Percentiles rank a stretch among this genome's conserved stretches.
Conservation (phyloP, 2,888 invertebrate genomes). For the Amaurobius ferox region DNA sequence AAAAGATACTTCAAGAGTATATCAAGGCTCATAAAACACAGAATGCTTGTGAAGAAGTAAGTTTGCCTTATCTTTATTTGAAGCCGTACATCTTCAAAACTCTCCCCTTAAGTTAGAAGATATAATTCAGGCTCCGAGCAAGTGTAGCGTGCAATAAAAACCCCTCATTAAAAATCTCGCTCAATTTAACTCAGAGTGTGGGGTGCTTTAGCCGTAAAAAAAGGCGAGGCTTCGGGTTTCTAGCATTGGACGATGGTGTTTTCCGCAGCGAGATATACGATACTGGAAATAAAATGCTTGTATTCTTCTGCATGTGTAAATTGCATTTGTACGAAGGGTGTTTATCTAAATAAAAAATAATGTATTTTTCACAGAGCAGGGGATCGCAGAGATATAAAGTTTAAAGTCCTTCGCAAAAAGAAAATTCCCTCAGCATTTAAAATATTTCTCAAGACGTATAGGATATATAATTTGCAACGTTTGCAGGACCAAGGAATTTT, state of each 20-base stretch:
- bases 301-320: background rate
- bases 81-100: conserved; percentile 23
- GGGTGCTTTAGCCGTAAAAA: background rate
- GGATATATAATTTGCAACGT: too few relatives aligned
- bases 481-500: too few relatives aligned
- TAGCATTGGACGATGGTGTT: background rate
- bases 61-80: conserved; percentile 53
- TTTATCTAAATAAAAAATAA: too few relatives aligned
- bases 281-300: background rate
- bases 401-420: too few relatives aligned
- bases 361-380: too few relatives aligned
- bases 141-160: conserved; percentile 26
- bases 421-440: too few relatives aligned
- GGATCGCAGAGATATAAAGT: too few relatives aligned
- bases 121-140: conserved; percentile 29
- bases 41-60: conserved; percentile 9
- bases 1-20: conserved; percentile 35
- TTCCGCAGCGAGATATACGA: background rate
- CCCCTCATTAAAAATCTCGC: conserved; percentile 57
- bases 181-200: conserved; percentile 26
- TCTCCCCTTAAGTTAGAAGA: conserved; percentile 23
- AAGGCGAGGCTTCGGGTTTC: background rate
- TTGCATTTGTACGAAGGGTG: too few relatives aligned
- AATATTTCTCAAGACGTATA: too few relatives aligned
- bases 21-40: conserved; percentile 54